A percentile compares a stretch with the other conserved stretches of the same genome.
These are phyloP conservation scores for Mylabris phalerata DNA, from an alignment of 1,140 invertebrate genomes.

Conservation along the genomic window DNA sequence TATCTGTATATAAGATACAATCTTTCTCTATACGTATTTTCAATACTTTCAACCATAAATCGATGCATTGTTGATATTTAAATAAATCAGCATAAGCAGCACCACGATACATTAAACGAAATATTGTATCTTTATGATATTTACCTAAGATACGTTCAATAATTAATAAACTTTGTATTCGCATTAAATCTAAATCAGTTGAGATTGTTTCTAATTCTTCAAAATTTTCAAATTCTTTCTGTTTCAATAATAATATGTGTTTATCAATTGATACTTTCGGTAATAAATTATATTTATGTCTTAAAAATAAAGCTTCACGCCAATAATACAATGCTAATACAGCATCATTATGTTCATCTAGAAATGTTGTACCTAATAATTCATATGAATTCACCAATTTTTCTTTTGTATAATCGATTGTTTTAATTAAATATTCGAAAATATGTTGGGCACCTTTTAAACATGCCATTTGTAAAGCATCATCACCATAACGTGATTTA, in stretches of 20 bases:
- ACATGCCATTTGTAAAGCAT: constrained; percentile 85
- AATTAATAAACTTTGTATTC: constrained; percentile 76
- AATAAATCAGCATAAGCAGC: constrained; percentile 81
- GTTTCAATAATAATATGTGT: constrained; percentile 55
- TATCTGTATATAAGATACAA: constrained; percentile 62
- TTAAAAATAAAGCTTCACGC: constrained; percentile 56
- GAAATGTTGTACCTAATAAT: constrained; percentile 74
- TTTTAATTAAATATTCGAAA: constrained; percentile 66
- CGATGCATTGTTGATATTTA: constrained; percentile 76
- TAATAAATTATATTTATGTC: constrained; percentile 41
- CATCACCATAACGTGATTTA: constrained; percentile 75
- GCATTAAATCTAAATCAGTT: constrained; percentile 70
- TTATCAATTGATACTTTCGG: constrained; percentile 52
- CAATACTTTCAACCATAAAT: constrained; percentile 75
- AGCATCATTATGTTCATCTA: constrained; percentile 75
- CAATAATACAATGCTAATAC: constrained; percentile 57
- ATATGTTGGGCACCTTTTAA: constrained; percentile 79
- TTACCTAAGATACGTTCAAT: constrained; percentile 74
- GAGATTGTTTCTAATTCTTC: constrained; percentile 65
- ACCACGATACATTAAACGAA: constrained; percentile 56
- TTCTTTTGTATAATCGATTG: constrained; percentile 55
- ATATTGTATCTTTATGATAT: constrained; percentile 79
- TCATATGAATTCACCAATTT: constrained; percentile 77
- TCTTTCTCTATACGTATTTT: constrained; percentile 68
- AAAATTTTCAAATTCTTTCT: constrained; percentile 59